These are phyloP conservation scores for Branchipolynoe longqiensis DNA, from an alignment of 2,888 invertebrate genomes.

Conservation along the genomic window DNA sequence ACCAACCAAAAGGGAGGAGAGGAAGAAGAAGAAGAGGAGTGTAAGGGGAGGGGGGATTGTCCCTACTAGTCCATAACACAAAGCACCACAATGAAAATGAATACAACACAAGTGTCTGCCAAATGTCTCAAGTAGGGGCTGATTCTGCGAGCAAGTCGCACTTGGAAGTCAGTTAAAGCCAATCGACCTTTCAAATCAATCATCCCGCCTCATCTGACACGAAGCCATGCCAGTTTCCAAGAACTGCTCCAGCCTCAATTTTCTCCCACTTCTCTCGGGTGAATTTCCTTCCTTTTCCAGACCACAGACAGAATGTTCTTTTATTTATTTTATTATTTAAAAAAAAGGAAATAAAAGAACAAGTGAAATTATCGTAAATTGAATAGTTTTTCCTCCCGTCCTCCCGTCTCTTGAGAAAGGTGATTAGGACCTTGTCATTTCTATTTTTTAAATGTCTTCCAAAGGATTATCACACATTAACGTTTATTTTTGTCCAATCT, in stretches of 20 bases:
- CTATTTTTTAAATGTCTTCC: background rate
- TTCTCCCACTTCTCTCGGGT: conserved; percentile 44
- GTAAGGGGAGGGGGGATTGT: too few relatives aligned
- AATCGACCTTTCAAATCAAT: conserved; percentile 41
- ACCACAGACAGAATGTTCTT: conserved; percentile 10
- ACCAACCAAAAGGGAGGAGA: too few relatives aligned
- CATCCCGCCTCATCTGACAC: conserved; percentile 22
- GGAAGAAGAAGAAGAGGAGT: too few relatives aligned
- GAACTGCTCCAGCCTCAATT: conserved; percentile 22
- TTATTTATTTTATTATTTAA: too few relatives aligned
- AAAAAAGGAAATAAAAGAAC: too few relatives aligned
- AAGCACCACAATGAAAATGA: too few relatives aligned
- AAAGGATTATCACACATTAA: conserved; percentile 47
- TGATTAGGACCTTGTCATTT: conserved; percentile 43
- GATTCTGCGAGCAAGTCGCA: background rate
- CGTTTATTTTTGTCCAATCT: conserved; percentile 9
- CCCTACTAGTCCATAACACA: too few relatives aligned
- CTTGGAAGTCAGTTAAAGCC: conserved; percentile 21
- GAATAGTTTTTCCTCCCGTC: conserved; percentile 1
- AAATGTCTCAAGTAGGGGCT: too few relatives aligned
- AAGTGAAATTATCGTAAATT: conserved; percentile 30
- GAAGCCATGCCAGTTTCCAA: conserved; percentile 26
- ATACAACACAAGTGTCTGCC: too few relatives aligned
- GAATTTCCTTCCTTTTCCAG: conserved; percentile 47
- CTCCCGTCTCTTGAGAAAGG: conserved; percentile 6